Evolutionary conservation across 2,888 invertebrate genomes (phyloP).

Genomic region (Heterodera filipjevi): DNA sequence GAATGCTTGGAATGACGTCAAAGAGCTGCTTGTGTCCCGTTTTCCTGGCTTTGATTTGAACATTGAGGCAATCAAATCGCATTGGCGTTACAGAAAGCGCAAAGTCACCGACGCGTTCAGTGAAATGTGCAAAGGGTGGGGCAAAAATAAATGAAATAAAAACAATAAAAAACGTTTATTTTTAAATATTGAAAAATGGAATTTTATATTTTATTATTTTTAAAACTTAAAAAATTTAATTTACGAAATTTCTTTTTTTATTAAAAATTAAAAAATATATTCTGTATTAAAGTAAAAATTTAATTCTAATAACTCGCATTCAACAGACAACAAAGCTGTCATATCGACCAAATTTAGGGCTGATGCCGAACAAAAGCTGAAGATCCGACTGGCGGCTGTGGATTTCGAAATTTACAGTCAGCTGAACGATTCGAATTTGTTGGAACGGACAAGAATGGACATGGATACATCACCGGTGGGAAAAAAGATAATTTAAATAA

Average conservation of each 20-base stretch:
- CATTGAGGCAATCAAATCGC: conserved; percentile 37
- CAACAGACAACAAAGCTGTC: too few relatives aligned
- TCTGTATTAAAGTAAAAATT: too few relatives aligned
- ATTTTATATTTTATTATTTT: too few relatives aligned
- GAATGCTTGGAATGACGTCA: conserved; percentile 39
- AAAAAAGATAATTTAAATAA: background rate
- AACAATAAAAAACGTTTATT: too few relatives aligned
- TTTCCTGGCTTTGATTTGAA: conserved; percentile 34
- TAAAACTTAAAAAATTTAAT: too few relatives aligned
- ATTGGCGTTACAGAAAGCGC: conserved; percentile 38
- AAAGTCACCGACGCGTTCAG: conserved; percentile 37
- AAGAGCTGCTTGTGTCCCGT: conserved; percentile 22
- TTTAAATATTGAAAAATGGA: too few relatives aligned
- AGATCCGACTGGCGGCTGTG: background rate
- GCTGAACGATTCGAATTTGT: conserved; percentile 31
- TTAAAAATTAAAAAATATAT: too few relatives aligned
- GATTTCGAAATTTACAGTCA: conserved; percentile 28
- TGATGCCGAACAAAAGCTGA: conserved; percentile 24
- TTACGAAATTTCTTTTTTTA: too few relatives aligned
- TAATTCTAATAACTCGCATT: too few relatives aligned
- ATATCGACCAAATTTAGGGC: conserved; percentile 23
- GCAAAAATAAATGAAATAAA: too few relatives aligned
- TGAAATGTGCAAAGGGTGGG: conserved; percentile 21
- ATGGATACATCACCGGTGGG: conserved; percentile 28
- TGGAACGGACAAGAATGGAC: conserved; percentile 22